Base-by-base conservation (phyloP, 2,113 vertebrate species). In the Hippocampus comes region DNA sequence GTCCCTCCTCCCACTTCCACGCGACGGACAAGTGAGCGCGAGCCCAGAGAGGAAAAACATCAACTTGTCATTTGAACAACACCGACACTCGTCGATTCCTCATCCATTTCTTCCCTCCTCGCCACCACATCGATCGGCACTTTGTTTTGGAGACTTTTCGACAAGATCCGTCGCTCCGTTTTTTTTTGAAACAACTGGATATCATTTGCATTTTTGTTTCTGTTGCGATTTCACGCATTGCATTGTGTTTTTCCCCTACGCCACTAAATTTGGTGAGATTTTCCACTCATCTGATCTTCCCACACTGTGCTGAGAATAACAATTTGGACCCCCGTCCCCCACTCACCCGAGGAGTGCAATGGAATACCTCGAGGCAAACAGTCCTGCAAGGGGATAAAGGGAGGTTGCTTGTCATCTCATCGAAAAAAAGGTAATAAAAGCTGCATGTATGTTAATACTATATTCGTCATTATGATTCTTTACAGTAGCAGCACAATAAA, bases 1-100 rank as follows among this genome's bases (percentile, higher is more conserved):
- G 64, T 63, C 49, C 67, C 34, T 42, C 67, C 71, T 42, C 80
- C 61, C 63, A 56, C 67, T 38, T 68, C 67, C 49, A 38, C 46
- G 30, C 72, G 72, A 79, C 76, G 81, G 84, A 84, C 84, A 80
- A 85, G 75, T 81, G 77, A 87, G 78, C 82, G 75, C 78, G 80
- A 86, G 64, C 43, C 21, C 81, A 86, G 83, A 80, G 71, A 81
- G 79, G 73, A 84, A 78, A 83, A 87, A 87, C 83, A 90, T 82
- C 85, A 87, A 90, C 72, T 90, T 88, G 89, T 89, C 89, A 88
- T 90, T 85, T 88, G 85, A 87, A 86, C 68, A 71, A 80, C 82
- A 83, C 61, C 86, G 65, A 78, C 67, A 74, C 68, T 74, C 70
- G 75, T 72, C 55, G 60, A 53, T 14, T 14, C 8, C 23, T 8